Evolutionary conservation across 1,140 invertebrate genomes (phyloP).

Genomic region (Lithobius niger): DNA sequence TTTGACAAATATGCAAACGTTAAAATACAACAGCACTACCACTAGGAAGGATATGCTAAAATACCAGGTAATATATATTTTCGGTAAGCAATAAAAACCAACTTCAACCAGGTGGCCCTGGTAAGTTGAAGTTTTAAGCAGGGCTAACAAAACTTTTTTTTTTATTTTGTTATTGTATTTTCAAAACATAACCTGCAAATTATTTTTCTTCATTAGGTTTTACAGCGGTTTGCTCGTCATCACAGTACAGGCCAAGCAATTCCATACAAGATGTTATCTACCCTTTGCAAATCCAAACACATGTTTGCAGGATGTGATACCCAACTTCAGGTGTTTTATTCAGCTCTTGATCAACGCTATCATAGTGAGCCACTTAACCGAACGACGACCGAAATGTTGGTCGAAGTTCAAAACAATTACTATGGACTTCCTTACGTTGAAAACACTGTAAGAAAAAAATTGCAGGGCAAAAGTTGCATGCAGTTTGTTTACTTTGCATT

Average conservation of each 20-base stretch:
- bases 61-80: too few species aligned
- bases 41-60: too few species aligned
- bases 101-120: too few species aligned
- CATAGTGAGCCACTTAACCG: conserved; percentile 46
- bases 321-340: conserved; percentile 82
- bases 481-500: conserved; percentile 6
- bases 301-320: conserved; percentile 79
- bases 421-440: conserved; percentile 74
- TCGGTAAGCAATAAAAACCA: too few species aligned
- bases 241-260: conserved; percentile 78
- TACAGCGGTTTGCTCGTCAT: conserved; percentile 88
- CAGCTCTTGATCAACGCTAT: conserved; percentile 75
- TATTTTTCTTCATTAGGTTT: too few species aligned
- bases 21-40: too few species aligned
- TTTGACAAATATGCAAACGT: too few species aligned
- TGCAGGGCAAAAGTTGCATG: too few species aligned
- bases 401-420: conserved; percentile 63
- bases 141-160: too few species aligned
- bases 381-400: conserved; percentile 58
- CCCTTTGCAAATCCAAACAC: conserved; percentile 66
- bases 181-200: too few species aligned
- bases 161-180: too few species aligned
- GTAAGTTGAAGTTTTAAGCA: too few species aligned
- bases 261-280: conserved; percentile 55
- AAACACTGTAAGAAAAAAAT: conserved; percentile 72